A percentile compares a stretch with the other conserved stretches of the same genome.
Conservation (phyloP, 2,113 vertebrate genomes). For the Micromys minutus region DNA sequence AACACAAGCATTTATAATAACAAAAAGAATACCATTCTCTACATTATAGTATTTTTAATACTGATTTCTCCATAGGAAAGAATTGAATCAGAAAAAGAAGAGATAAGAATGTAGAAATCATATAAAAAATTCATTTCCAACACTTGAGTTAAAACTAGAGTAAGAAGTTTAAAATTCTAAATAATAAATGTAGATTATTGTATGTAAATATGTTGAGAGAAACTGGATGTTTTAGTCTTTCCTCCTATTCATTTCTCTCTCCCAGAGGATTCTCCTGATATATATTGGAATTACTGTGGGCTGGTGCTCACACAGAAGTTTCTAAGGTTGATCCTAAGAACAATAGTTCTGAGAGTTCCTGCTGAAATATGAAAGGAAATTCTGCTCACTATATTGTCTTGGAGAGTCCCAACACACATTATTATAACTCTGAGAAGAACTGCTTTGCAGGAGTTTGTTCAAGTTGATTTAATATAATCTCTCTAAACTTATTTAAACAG, state of each 20-base stretch:
- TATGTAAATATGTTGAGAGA: not conserved
- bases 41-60: not conserved
- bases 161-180: slow-evolving; percentile 4
- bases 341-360: slow-evolving; percentile 26
- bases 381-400: slow-evolving; percentile 19
- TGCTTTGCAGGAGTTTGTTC: not conserved
- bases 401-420: not conserved
- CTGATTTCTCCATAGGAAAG: slow-evolving; percentile 4
- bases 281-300: slow-evolving; percentile 29
- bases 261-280: not conserved
- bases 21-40: slow-evolving; percentile 32
- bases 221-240: not conserved
- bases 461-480: slow-evolving; percentile 10
- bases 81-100: slow-evolving; percentile 17
- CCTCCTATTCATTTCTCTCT: not conserved
- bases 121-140: slow-evolving; percentile 26
- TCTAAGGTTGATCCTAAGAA: slow-evolving; percentile 28
- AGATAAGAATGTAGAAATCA: slow-evolving; percentile 19
- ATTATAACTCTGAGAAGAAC: slow-evolving; percentile 44
- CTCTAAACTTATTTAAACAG: not conserved
- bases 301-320: slow-evolving; percentile 29
- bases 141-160: slow-evolving; percentile 17
- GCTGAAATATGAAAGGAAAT: slow-evolving; percentile 2
- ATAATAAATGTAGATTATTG: slow-evolving; percentile 8
- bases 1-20: slow-evolving; percentile 34